Base-by-base conservation (phyloP, 2,888 invertebrate species). In the Agrochola lota region DNA sequence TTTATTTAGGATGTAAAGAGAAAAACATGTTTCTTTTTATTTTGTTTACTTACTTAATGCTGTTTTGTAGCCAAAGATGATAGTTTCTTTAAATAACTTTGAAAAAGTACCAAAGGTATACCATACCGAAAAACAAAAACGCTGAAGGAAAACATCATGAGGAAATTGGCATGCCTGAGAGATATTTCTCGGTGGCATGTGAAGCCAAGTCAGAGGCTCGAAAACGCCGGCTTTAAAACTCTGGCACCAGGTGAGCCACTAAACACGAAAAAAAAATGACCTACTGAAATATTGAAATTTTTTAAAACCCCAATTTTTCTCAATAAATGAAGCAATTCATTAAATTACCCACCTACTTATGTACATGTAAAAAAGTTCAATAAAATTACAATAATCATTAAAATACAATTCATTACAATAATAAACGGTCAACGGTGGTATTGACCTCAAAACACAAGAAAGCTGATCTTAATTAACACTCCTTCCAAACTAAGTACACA, bases 391-490 rank as follows among this genome's bases (percentile, higher is more conserved):
- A n/a, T 12, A 17, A 17, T 57, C 0, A 40, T 40, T 26, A 5
- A 59, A 60, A 43, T n/a, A 55, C 26, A 23, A 17, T 46, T 62
- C 23, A 9, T 15, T n/a, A 30, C 6, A 20, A 17, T 23, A 55
- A 23, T 26, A 1, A 74, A 67, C 49, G 6, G 12, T 62, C 11
- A 77, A 68, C 11, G 35, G 46, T 55, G n/a, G 23, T 40, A 60
- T 78, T 78, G 26, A 57, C 30, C 23, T 23, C 26, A 30, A 26
- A 67, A 67, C 40, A 59, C 8, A 66, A 75, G 43, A 79, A 60
- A 69, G 46, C 72, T 66, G 23, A 72, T 74, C 52, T 77, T 77
- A 78, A 84, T 84, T 78, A 78, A 72, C 17, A 71, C 35, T 52
- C 40, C 15, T 23, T 49, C 7, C 62, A 17, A 40, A 62, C 17